These are phyloP conservation scores for Chloroceryle amazona DNA, from an alignment of 2,797 vertebrate genomes.

Conservation along the genomic window DNA sequence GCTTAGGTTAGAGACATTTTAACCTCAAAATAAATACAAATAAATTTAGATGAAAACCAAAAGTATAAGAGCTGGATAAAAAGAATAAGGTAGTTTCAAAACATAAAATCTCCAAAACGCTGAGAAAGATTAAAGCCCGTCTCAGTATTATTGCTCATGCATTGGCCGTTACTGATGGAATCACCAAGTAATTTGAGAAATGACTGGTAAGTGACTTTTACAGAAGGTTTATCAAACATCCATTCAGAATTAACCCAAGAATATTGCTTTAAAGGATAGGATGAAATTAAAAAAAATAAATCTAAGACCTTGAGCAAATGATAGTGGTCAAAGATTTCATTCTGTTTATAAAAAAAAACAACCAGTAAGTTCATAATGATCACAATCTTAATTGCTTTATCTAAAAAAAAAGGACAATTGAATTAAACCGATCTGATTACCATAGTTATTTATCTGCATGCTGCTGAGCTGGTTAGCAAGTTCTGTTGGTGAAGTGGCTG, in stretches of 20 bases:
- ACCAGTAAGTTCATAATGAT: not conserved
- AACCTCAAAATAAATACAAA: not conserved
- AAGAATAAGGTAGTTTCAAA: not conserved
- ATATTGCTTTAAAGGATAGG: not conserved
- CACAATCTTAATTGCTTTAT: not conserved
- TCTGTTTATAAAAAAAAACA: not conserved
- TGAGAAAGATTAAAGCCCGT: not conserved
- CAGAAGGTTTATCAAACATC: not conserved
- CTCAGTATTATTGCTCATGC: not conserved
- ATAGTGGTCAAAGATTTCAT: not conserved
- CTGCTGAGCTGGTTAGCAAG: constrained; percentile 88
- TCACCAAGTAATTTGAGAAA: not conserved
- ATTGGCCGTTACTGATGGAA: not conserved
- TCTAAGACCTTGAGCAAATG: not conserved
- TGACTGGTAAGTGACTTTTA: not conserved
- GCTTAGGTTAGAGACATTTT: not conserved
- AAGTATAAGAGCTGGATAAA: not conserved
- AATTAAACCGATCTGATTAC: constrained; percentile 70
- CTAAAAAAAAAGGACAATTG: not conserved
- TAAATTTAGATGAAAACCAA: not conserved
- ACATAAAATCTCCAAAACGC: not conserved
- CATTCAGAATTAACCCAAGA: not conserved
- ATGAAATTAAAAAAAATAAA: not conserved
- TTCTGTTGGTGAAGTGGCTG: constrained; percentile 78
- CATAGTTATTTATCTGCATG: constrained; percentile 90